Conservation (phyloP, 2,888 invertebrate genomes). For the Coremacera marginata region DNA sequence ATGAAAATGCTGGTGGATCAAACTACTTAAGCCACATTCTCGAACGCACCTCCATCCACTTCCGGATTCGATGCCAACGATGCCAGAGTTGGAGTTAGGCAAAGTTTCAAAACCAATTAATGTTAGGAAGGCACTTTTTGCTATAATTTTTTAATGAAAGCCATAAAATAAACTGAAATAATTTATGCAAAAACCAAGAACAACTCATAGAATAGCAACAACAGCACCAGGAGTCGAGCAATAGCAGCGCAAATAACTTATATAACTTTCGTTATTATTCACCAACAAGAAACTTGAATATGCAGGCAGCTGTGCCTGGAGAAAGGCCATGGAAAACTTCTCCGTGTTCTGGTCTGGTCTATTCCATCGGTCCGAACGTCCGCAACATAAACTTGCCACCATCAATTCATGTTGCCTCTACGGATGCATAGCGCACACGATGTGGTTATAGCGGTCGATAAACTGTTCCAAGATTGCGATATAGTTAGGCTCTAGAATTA, state of each 20-base stretch:
- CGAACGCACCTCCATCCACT: no score
- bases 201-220: background rate
- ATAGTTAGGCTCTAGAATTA: conserved; percentile 21
- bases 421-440: background rate
- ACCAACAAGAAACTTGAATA: conserved; percentile 12
- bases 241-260: background rate
- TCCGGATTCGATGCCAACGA: no score
- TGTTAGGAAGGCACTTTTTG: background rate
- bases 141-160: conserved; percentile 33
- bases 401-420: conserved; percentile 4
- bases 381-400: conserved; percentile 11
- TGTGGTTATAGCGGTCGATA: conserved; percentile 19
- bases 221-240: background rate
- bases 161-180: conserved; percentile 24
- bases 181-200: conserved; percentile 22
- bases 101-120: conserved; percentile 28
- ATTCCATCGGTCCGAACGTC: background rate
- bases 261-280: conserved; percentile 9
- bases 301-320: conserved; percentile 8
- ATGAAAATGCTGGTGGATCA: no score
- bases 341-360: background rate
- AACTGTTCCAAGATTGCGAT: conserved; percentile 14
- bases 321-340: background rate
- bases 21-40: no score
- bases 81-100: background rate